These are phyloP conservation scores for Peromyscus nudipes DNA, from an alignment of 2,797 vertebrate species.

Conservation along the genomic window DNA sequence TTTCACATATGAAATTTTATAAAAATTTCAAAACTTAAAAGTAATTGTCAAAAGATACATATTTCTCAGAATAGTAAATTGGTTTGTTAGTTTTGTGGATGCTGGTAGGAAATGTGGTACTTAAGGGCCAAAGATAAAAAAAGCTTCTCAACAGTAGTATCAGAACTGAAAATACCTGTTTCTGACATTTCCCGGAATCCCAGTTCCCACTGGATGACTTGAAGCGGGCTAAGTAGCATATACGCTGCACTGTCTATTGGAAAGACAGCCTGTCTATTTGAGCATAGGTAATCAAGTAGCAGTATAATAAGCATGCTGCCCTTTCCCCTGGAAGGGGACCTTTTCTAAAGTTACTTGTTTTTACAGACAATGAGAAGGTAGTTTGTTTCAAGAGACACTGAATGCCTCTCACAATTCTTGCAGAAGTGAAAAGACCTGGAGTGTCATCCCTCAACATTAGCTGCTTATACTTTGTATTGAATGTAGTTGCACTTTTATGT, in stretches of 20 bases:
- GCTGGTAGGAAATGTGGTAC: slow-evolving; percentile 27
- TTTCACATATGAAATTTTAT: background rate
- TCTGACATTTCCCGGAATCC: background rate
- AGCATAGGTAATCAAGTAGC: background rate
- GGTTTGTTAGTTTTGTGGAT: slow-evolving; percentile 29
- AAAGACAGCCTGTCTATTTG: background rate
- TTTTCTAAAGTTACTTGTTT: slow-evolving; percentile 47
- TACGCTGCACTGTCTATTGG: background rate
- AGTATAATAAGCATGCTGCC: slow-evolving; percentile 1
- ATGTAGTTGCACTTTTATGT: slow-evolving; percentile 51
- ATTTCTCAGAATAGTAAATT: slow-evolving; percentile 30
- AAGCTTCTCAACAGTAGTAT: slow-evolving; percentile 26
- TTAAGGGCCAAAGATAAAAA: slow-evolving; percentile 20
- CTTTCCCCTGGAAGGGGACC: slow-evolving; percentile 29
- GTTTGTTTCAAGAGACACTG: slow-evolving; percentile 34
- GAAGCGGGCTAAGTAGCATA: slow-evolving; percentile 4
- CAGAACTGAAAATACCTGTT: slow-evolving; percentile 32
- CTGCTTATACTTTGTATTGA: slow-evolving; percentile 32
- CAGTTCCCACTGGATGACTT: background rate
- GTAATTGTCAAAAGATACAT: background rate
- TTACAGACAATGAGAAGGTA: slow-evolving; percentile 56
- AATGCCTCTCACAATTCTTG: background rate
- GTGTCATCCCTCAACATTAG: background rate
- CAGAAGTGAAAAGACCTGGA: slow-evolving; percentile 29
- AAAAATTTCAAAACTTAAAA: slow-evolving; percentile 12